phyloP scores from a whole-genome alignment of 1,140 invertebrate species.

The Elymnias hypermnestra region DNA sequence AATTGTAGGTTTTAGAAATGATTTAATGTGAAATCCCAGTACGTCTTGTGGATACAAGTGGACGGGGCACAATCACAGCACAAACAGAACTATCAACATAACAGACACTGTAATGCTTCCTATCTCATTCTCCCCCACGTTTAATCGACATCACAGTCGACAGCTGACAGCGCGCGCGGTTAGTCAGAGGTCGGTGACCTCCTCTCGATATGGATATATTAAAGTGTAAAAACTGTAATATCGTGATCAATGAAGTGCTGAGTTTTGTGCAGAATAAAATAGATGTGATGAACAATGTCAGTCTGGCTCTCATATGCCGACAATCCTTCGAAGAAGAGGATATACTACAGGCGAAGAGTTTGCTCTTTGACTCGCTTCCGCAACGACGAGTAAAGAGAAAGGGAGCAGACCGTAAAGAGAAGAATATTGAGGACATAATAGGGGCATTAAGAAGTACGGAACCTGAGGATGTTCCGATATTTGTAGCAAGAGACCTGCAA shows the following conservation, averaged over 20 bases:
- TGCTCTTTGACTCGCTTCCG: slow-evolving; percentile 1
- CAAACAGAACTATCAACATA: no score
- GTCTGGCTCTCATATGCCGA: slow-evolving; percentile 5
- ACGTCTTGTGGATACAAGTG: no score
- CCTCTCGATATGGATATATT: not conserved
- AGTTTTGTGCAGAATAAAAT: slow-evolving; percentile 15
- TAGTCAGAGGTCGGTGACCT: not conserved
- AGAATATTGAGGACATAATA: slow-evolving; percentile 12
- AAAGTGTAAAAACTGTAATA: slow-evolving; percentile 9
- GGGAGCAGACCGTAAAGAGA: not conserved
- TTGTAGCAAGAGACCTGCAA: slow-evolving; percentile 4
- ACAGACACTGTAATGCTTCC: no score
- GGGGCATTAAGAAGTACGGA: slow-evolving; percentile 3
- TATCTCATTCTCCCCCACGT: no score
- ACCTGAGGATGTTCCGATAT: slow-evolving; percentile 1
- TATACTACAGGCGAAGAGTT: slow-evolving; percentile 5
- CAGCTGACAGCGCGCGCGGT: no score
- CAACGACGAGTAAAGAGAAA: slow-evolving; percentile 2
- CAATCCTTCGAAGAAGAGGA: slow-evolving; percentile 9
- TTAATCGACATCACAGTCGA: no score
- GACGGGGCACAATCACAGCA: no score
- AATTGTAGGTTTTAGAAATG: no score
- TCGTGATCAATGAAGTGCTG: slow-evolving; percentile 10
- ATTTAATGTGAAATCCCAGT: no score
- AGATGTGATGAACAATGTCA: slow-evolving; percentile 10